phyloP scores from a whole-genome alignment of 2,113 vertebrate genomes.

The Dermatemys mawii region DNA sequence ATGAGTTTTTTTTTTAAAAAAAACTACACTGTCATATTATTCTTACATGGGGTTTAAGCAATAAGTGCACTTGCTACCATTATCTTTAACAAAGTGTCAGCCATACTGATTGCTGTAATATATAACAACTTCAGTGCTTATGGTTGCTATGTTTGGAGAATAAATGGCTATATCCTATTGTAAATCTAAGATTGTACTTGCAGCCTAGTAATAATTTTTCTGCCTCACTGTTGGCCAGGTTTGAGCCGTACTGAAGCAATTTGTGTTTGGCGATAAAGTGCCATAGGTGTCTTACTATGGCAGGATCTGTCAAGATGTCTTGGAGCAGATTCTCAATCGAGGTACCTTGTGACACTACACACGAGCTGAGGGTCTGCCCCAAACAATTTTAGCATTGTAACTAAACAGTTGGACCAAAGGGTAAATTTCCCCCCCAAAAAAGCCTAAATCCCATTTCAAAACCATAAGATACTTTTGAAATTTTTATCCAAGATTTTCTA shows the following conservation, averaged over 20 bases:
- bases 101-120: not conserved
- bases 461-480: too few relatives aligned
- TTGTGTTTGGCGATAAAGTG: not conserved
- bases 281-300: not conserved
- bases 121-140: not conserved
- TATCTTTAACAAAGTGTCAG: not conserved
- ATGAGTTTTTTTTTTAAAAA: not conserved
- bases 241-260: not conserved
- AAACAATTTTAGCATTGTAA: slow-evolving; percentile 29
- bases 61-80: not conserved
- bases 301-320: slow-evolving; percentile 37
- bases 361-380: not conserved
- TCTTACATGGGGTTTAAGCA: not conserved
- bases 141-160: not conserved
- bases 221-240: not conserved
- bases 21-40: not conserved
- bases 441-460: not conserved
- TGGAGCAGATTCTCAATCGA: slow-evolving; percentile 35
- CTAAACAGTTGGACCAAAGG: not conserved
- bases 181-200: not conserved
- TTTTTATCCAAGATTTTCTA: rapidly evolving
- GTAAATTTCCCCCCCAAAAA: not conserved
- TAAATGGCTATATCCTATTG: not conserved
- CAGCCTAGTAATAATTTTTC: not conserved
- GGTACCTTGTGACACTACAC: slow-evolving; percentile 43